Conservation (phyloP, 1,140 invertebrate species). For the Drosophila kanapiae region DNA sequence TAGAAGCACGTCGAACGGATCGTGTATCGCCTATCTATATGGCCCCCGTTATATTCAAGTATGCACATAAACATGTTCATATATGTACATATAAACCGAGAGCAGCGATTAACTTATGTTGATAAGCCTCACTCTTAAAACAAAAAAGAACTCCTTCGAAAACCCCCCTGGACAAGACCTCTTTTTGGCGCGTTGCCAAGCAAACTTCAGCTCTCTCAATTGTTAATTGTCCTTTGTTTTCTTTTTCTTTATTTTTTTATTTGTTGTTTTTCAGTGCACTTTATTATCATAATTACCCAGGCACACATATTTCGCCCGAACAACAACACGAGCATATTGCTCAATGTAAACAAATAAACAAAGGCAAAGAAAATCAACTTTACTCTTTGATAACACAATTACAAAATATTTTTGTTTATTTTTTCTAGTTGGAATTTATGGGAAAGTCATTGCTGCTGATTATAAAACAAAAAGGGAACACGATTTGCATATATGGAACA, state of each 20-base stretch:
- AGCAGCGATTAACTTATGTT: conserved; percentile 31
- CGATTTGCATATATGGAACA: conserved; percentile 12
- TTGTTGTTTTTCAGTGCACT: conserved; percentile 28
- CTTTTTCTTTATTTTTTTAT: conserved; percentile 13
- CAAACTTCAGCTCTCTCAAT: background rate
- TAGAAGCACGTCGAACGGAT: conserved; percentile 13
- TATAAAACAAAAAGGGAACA: conserved; percentile 6
- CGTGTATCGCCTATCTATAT: conserved; percentile 49
- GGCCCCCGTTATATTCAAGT: conserved; percentile 24
- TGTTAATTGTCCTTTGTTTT: conserved; percentile 36
- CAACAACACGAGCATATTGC: conserved; percentile 21
- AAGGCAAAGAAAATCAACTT: conserved; percentile 2
- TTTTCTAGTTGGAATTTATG: conserved; percentile 32
- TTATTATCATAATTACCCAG: conserved; percentile 52
- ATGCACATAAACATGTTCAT: conserved; percentile 13
- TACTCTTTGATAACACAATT: conserved; percentile 32
- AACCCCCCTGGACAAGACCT: conserved; percentile 6
- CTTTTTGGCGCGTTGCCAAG: conserved; percentile 25
- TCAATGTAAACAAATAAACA: conserved; percentile 43
- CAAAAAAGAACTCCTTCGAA: background rate
- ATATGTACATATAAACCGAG: conserved; percentile 8
- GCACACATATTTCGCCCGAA: conserved; percentile 11
- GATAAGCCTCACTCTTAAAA: conserved; percentile 30
- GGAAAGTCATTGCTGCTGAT: conserved; percentile 2
- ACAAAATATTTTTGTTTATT: conserved; percentile 45